Evolutionary conservation across 2,888 invertebrate species (phyloP).

Genomic region (Phalangium opilio): DNA sequence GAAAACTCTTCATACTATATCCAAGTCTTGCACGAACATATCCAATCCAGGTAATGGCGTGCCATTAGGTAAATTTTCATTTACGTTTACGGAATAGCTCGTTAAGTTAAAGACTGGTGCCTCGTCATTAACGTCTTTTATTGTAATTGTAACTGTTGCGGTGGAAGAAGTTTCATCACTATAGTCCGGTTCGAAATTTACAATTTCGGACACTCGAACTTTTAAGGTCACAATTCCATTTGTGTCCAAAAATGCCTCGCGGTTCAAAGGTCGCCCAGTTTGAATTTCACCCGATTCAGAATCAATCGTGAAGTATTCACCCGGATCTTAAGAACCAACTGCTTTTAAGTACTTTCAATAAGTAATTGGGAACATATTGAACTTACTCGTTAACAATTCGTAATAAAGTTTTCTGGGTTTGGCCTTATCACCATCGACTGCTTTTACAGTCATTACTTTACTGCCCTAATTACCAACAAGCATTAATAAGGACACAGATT

Average conservation of each 20-base stretch:
- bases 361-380: background rate
- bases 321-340: constrained; percentile 58
- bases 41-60: constrained; percentile 65
- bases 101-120: constrained; percentile 64
- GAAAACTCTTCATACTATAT: constrained; percentile 45
- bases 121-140: constrained; percentile 78
- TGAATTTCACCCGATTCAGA: constrained; percentile 59
- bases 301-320: constrained; percentile 70
- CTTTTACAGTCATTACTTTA: constrained; percentile 57
- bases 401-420: constrained; percentile 61
- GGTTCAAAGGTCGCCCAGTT: constrained; percentile 68
- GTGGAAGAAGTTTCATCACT: constrained; percentile 49
- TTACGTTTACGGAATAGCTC: constrained; percentile 63
- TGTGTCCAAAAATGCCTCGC: constrained; percentile 57
- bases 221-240: constrained; percentile 59
- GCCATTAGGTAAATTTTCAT: constrained; percentile 65
- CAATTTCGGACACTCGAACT: constrained; percentile 50
- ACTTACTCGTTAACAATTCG: constrained; percentile 62
- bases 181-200: constrained; percentile 51
- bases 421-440: constrained; percentile 69
- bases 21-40: constrained; percentile 72
- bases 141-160: constrained; percentile 61
- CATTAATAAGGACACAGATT: too few species aligned
- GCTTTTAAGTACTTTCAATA: too few species aligned
- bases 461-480: constrained; percentile 11